Evolutionary conservation across 1,140 invertebrate genomes (phyloP).

Genomic region (Mizuhopecten yessoensis): DNA sequence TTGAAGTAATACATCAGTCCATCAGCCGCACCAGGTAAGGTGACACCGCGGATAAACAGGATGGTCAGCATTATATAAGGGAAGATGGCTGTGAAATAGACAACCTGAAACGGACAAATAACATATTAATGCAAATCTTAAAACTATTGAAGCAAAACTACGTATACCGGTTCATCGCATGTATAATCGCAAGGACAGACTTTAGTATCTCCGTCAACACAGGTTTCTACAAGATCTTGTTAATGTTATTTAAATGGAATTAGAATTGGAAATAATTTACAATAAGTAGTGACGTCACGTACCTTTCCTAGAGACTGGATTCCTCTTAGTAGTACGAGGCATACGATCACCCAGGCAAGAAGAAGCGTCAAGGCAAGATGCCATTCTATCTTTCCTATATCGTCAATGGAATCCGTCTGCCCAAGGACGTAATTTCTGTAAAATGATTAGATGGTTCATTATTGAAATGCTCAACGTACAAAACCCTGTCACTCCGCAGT

Average conservation of each 20-base stretch:
- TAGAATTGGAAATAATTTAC: not conserved
- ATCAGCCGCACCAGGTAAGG: slow-evolving; percentile 90
- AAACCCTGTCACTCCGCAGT: not conserved
- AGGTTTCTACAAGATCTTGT: no score
- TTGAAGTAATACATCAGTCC: slow-evolving; percentile 89
- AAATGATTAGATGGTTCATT: not conserved
- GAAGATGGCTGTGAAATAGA: slow-evolving; percentile 93
- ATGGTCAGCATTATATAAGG: slow-evolving; percentile 94
- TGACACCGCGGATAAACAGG: slow-evolving; percentile 91
- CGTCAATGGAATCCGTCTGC: slow-evolving; percentile 89
- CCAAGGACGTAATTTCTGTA: slow-evolving; percentile 89
- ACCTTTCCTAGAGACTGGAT: slow-evolving; percentile 83
- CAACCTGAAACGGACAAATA: slow-evolving; percentile 83
- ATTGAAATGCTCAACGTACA: not conserved
- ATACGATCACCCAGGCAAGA: slow-evolving; percentile 81
- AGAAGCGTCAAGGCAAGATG: slow-evolving; percentile 85
- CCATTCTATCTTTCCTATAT: slow-evolving; percentile 88
- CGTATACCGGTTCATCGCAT: no score
- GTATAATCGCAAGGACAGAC: no score
- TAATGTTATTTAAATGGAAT: not conserved
- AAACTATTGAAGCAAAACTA: not conserved
- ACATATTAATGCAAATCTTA: not conserved
- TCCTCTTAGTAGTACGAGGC: slow-evolving; percentile 77
- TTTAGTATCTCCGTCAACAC: no score
- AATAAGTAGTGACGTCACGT: not conserved